Evolutionary conservation across 2,888 invertebrate species (phyloP), one percentile per base, ranked within the genome.

Genomic region (Watsonalla binaria): DNA sequence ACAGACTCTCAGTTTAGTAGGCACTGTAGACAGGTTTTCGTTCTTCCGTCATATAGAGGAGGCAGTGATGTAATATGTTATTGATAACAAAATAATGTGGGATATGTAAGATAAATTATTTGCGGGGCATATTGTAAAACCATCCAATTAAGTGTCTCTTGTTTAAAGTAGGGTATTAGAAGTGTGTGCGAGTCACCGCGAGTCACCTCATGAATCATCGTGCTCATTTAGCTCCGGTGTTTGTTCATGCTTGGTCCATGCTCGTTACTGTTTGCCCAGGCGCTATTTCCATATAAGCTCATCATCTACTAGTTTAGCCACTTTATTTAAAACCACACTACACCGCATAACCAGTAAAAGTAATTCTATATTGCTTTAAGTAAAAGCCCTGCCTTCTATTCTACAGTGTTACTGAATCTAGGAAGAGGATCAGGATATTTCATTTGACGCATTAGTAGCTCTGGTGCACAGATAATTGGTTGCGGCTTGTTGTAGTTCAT

Each of bases 171-270:
- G 37, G 42, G 42, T 49, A 15, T 48, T 13, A 24, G 33, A 13
- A 47, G 39, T 11, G 14, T 47, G 11, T 49, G n/a, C 34, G 53
- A 51, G 47, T 53, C 54, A 51, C 51, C 52, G 52, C 53, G 52
- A 46, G 34, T 51, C 54, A 54, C 49, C 62, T 59, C 52, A 68
- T 82, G 81, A 80, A 74, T 81, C 78, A 75, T 70, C 68, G 66
- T 65, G 63, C 70, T 69, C 66, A 68, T 77, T 78, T 76, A 75
- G 74, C 68, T 68, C 59, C 61, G 65, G 61, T 75, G 76, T 79
- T 77, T 76, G 74, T 68, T 73, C 68, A 68, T 72, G 72, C 69
- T 74, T 67, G 68, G 68, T 68, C 64, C 71, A 70, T 70, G 59
- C 57, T 74, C 60, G 24, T 24, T 24, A 24, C 24, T 66, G 64